Evolutionary conservation across 2,113 vertebrate genomes (phyloP).

Genomic region (Piaya cayana): DNA sequence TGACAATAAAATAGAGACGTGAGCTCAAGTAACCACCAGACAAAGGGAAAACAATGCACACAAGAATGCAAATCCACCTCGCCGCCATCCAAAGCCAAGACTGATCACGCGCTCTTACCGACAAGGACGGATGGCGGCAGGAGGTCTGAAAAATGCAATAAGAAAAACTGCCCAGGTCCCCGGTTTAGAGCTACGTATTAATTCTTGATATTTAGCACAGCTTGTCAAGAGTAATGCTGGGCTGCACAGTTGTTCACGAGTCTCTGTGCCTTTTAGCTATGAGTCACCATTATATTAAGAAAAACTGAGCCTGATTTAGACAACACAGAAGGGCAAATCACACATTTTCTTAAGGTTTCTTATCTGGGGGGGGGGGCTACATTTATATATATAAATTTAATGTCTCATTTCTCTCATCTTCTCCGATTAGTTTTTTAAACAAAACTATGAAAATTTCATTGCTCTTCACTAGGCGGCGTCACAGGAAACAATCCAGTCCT

Average conservation of each 20-base stretch:
- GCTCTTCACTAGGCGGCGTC: neutral
- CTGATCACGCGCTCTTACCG: neutral
- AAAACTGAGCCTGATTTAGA: conserved; percentile 1
- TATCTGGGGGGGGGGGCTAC: neutral
- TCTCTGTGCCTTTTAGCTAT: neutral
- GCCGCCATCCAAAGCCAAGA: neutral
- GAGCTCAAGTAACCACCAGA: neutral
- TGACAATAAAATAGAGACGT: neutral
- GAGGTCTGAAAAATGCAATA: neutral
- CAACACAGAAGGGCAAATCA: neutral
- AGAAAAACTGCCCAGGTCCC: neutral
- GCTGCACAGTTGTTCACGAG: neutral
- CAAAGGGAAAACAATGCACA: neutral
- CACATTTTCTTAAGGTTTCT: neutral
- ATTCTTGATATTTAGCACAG: neutral
- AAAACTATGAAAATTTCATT: neutral
- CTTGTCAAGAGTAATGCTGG: neutral
- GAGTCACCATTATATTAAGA: conserved; percentile 4
- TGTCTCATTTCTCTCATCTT: neutral
- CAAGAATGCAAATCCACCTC: neutral
- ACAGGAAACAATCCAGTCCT: neutral
- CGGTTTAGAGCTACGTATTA: neutral
- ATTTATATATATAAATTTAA: neutral
- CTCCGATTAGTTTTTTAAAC: neutral
- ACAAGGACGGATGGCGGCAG: neutral